Evolutionary conservation across 2,113 vertebrate genomes (phyloP).

Genomic region (Sula dactylatra): DNA sequence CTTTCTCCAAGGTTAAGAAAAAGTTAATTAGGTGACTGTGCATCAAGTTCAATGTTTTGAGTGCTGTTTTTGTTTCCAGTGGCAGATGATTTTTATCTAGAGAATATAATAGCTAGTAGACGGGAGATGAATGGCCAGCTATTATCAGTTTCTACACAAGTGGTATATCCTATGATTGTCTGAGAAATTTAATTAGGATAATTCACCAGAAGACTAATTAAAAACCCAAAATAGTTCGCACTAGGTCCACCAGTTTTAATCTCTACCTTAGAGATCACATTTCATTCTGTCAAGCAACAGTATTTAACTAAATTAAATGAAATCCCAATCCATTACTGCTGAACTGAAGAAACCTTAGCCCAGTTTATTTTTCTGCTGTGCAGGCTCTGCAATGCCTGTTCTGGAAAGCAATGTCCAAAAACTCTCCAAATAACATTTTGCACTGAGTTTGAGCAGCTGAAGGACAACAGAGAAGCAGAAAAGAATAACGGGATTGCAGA

Average conservation of each 20-base stretch:
- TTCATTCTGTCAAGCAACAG: slow-evolving; percentile 61
- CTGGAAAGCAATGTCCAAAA: not conserved
- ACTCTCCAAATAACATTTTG: not conserved
- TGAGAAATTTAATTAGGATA: slow-evolving; percentile 62
- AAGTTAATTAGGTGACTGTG: slow-evolving; percentile 21
- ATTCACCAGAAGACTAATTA: slow-evolving; percentile 64
- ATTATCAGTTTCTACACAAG: slow-evolving; percentile 1
- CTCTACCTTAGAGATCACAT: slow-evolving; percentile 52
- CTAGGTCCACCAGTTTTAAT: slow-evolving; percentile 51
- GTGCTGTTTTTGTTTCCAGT: not conserved
- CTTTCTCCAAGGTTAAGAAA: not conserved
- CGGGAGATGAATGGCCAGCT: not conserved
- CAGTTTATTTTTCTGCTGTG: slow-evolving; percentile 33
- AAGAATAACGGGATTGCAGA: not conserved
- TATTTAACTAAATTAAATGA: slow-evolving; percentile 66
- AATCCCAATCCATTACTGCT: slow-evolving; percentile 52
- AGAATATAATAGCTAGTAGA: not conserved
- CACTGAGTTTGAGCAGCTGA: not conserved
- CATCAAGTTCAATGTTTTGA: not conserved
- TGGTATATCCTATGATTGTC: slow-evolving; percentile 11
- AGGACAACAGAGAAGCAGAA: not conserved
- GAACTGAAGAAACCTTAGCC: slow-evolving; percentile 47
- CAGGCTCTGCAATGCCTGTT: not conserved
- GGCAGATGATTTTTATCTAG: not conserved
- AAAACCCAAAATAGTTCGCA: slow-evolving; percentile 47